Base-by-base conservation (phyloP, 2,113 vertebrate species). In the Oryzias celebensis region DNA sequence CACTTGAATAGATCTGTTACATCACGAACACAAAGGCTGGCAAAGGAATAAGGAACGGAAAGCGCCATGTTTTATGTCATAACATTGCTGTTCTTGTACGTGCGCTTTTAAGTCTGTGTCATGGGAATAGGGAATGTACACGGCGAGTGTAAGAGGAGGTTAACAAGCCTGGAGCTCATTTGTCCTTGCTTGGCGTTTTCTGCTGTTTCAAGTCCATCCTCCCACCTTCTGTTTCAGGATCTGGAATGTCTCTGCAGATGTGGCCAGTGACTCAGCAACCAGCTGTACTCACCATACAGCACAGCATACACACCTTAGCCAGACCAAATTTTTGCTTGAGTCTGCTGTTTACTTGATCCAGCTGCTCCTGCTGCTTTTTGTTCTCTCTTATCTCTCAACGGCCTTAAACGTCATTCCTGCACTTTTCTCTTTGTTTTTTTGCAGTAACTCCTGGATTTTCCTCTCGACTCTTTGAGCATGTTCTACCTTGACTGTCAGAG, bases 151-250 rank as follows among this genome's bases (percentile, higher is more conserved):
- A 68, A 81, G 73, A 75, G 69, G 76, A 79, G 81, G 71, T 67
- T 85, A 87, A 76, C 75, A 65, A 72, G 68, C 78, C 79, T 83
- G 68, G 77, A 81, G 64, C 78, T 85, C 75, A 82, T 79, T 84
- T 86, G 80, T 85, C 74, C 77, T 74, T 76, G 79, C 75, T 75
- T 45, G 67, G 71, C 82, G 78, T 80, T 64, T 20, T 76, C 53
- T 82, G 77, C 78, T 80, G 73, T 85, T 88, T 79, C 17, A 14
- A 72, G 77, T 78, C 75, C 57, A 48, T 87, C 81, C 85, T 86
- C 88, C 89, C 86, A 88, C 81, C 81, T 83, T 69, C 71, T 46
- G 62, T 68, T 69, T 85, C 88, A 77, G 56, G 17, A 80, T 63
- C 68, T 81, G 84, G 85, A 89, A 88, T 85, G 77, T 75, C 47